Evolutionary conservation across 1,140 invertebrate species (phyloP).

Genomic region (Scylla paramamosain): DNA sequence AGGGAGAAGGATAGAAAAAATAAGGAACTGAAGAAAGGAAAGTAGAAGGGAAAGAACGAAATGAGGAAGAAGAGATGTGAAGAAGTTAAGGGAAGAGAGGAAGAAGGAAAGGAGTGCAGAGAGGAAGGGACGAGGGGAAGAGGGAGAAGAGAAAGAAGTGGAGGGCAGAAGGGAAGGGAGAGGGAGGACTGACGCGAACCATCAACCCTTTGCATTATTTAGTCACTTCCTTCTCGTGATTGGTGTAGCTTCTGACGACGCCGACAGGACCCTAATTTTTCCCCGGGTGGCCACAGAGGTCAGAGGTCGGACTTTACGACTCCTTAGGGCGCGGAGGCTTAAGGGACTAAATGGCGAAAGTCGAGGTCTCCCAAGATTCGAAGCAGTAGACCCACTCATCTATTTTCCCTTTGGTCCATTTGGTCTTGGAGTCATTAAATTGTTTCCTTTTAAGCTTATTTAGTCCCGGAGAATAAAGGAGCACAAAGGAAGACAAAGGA

Average conservation of each 20-base stretch:
- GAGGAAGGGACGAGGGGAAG: not conserved
- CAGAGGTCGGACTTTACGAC: not conserved
- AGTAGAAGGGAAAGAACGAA: not conserved
- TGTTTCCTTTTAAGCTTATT: not conserved
- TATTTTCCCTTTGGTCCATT: not conserved
- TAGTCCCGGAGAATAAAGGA: no score
- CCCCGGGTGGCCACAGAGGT: not conserved
- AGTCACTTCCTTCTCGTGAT: slow-evolving; percentile 10
- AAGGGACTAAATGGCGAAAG: not conserved
- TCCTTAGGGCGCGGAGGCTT: not conserved
- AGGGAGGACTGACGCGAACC: not conserved
- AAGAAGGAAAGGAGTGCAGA: no score
- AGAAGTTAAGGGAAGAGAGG: not conserved
- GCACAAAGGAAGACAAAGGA: no score
- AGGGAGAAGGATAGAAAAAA: not conserved
- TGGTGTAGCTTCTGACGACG: not conserved
- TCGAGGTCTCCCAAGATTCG: not conserved
- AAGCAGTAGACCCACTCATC: not conserved
- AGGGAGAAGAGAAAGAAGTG: not conserved
- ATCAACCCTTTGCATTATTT: not conserved
- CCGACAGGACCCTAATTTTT: slow-evolving; percentile 2
- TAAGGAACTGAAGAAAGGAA: not conserved
- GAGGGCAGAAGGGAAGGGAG: slow-evolving; percentile 13
- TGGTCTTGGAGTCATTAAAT: not conserved
- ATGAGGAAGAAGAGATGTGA: not conserved